These are phyloP conservation scores for Hepsetus odoe DNA, from an alignment of 2,113 vertebrate species.

Conservation along the genomic window DNA sequence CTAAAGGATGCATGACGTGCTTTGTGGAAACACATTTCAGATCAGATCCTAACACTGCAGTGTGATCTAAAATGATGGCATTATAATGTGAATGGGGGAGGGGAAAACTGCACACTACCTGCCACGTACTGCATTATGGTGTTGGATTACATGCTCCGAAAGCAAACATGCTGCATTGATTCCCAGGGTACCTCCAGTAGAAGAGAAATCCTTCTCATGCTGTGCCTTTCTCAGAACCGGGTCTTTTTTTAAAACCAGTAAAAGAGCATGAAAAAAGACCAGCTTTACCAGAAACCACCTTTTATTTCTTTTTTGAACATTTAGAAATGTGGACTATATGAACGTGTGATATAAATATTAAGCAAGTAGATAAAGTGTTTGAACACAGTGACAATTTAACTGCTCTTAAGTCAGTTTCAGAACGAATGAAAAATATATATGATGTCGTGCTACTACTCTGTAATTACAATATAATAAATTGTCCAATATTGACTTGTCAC, in stretches of 20 bases:
- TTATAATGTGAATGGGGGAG: not conserved
- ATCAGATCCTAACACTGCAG: not conserved
- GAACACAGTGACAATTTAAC: too few species aligned
- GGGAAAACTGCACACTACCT: not conserved
- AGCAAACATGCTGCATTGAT: slow-evolving; percentile 20
- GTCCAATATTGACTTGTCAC: too few species aligned
- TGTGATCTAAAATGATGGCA: not conserved
- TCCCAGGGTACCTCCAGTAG: not conserved
- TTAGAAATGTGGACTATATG: too few species aligned
- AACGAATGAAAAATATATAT: too few species aligned
- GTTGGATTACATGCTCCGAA: slow-evolving; percentile 46
- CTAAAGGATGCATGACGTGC: too few species aligned
- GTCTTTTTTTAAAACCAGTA: not conserved
- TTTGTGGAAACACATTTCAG: too few species aligned
- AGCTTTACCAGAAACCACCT: not conserved
- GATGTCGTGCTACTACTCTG: too few species aligned
- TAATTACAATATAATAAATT: too few species aligned
- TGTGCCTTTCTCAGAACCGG: not conserved
- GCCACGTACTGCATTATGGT: slow-evolving; percentile 32
- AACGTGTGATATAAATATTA: not conserved
- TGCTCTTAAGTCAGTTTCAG: too few species aligned
- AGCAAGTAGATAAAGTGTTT: not conserved
- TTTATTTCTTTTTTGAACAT: too few species aligned
- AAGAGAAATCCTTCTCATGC: not conserved
- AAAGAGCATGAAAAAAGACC: not conserved